Percentiles rank a stretch among this genome's conserved stretches.
phyloP scores from a whole-genome alignment of 2,113 vertebrate genomes.

The Scolopax mira region DNA sequence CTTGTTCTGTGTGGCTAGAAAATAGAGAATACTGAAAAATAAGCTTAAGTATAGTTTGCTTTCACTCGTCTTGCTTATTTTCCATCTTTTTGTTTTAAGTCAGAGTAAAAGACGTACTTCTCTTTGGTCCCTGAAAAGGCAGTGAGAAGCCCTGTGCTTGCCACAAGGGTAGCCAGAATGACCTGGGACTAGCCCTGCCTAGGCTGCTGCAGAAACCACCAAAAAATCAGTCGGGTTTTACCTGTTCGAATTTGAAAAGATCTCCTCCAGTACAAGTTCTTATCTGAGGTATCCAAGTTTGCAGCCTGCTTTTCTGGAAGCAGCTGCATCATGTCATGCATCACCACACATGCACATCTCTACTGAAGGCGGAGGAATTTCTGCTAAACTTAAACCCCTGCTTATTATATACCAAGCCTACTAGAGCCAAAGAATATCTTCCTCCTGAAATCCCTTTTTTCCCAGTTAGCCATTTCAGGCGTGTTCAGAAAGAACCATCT shows the following conservation, averaged over 20 bases:
- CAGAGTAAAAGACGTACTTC: background rate
- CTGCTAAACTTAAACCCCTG: background rate
- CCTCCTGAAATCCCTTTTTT: background rate
- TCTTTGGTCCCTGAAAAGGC: background rate
- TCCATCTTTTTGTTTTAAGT: background rate
- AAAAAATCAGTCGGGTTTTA: background rate
- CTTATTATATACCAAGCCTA: background rate
- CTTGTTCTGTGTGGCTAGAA: background rate
- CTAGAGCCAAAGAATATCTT: slow-evolving; percentile 10
- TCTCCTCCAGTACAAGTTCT: background rate
- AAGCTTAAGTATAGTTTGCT: background rate
- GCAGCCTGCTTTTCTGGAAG: background rate
- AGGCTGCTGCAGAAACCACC: background rate
- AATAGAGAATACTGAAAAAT: background rate
- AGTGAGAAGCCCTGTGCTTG: background rate
- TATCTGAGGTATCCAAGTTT: background rate
- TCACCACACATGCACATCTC: background rate
- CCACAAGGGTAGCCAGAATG: background rate
- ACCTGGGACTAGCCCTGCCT: too few relatives aligned
- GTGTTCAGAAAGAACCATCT: slow-evolving; percentile 46
- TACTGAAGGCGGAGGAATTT: background rate
- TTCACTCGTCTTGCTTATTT: background rate
- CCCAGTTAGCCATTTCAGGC: slow-evolving; percentile 12
- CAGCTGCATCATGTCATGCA: background rate
- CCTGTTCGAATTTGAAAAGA: background rate